Conservation (phyloP, 92 coral and sea anemone genomes). For the Palythoa caribaeorum region DNA sequence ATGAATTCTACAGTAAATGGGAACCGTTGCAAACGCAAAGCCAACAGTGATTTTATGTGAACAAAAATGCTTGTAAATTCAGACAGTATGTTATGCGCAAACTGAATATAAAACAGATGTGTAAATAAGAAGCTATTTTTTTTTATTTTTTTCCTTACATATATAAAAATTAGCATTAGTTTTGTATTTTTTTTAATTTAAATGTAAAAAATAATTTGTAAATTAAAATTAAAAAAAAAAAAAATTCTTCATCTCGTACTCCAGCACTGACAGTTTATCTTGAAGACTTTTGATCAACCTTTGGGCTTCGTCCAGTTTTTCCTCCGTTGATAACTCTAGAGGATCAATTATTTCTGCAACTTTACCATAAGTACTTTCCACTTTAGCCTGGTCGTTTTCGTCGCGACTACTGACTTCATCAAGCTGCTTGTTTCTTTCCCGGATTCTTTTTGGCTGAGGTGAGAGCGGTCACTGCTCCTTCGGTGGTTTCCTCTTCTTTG, state of each 20-base stretch:
- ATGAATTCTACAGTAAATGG: too few relatives aligned
- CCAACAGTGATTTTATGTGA: too few relatives aligned
- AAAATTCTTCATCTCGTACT: neutral
- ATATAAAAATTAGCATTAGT: too few relatives aligned
- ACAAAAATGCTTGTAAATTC: too few relatives aligned
- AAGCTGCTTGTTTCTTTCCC: neutral
- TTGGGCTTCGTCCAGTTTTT: neutral
- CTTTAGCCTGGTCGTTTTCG: neutral
- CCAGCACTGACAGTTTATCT: neutral
- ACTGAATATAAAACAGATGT: too few relatives aligned
- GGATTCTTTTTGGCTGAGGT: neutral
- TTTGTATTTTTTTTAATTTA: too few relatives aligned
- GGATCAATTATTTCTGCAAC: neutral
- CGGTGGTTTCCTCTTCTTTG: conserved; percentile 5
- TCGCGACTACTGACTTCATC: neutral
- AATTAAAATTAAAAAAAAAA: too few relatives aligned
- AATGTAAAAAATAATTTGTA: too few relatives aligned
- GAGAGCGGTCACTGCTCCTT: neutral
- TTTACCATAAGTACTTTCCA: neutral
- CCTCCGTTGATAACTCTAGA: neutral
- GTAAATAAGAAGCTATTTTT: too few relatives aligned
- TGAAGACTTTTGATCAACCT: neutral
- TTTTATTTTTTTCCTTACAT: too few relatives aligned
- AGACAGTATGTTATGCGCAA: too few relatives aligned
- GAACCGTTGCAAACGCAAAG: too few relatives aligned